Percentiles rank a stretch among this genome's conserved stretches.
These are phyloP conservation scores for Mionectes olivaceus DNA, from an alignment of 2,797 vertebrate genomes.

Conservation along the genomic window DNA sequence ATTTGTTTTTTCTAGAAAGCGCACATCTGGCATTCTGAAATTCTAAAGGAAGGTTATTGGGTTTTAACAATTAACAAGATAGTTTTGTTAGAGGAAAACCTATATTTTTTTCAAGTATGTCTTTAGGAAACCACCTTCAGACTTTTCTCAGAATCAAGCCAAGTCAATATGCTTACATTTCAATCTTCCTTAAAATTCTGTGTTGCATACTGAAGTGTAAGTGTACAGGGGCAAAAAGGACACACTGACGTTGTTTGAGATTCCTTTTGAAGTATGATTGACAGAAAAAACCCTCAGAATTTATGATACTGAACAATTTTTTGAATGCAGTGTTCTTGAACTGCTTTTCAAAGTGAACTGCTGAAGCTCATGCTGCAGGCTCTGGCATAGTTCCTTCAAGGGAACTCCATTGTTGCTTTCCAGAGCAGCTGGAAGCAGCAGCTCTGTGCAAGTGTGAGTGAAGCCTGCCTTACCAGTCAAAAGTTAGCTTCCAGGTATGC, in stretches of 20 bases:
- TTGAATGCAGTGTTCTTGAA: not conserved
- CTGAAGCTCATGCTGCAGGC: not conserved
- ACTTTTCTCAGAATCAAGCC: not conserved
- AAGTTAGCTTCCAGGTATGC: not conserved
- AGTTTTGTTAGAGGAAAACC: not conserved
- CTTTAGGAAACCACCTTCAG: not conserved
- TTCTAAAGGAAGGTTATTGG: not conserved
- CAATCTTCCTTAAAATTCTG: not conserved
- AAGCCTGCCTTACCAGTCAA: not conserved
- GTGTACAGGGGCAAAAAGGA: not conserved
- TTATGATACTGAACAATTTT: not conserved
- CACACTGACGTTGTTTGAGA: not conserved
- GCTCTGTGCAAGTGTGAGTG: not conserved
- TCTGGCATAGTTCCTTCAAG: not conserved
- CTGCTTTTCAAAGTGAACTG: not conserved
- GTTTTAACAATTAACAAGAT: not conserved
- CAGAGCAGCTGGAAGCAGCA: not conserved
- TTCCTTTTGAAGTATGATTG: not conserved
- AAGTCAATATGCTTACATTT: not conserved
- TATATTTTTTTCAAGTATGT: not conserved
- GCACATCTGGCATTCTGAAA: not conserved
- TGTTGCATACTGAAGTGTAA: not conserved
- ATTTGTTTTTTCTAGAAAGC: not conserved
- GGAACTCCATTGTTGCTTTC: not conserved
- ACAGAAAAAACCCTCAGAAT: not conserved